phyloP scores from a whole-genome alignment of 2,888 invertebrate species.

The Macrosoma leucophasiata region DNA sequence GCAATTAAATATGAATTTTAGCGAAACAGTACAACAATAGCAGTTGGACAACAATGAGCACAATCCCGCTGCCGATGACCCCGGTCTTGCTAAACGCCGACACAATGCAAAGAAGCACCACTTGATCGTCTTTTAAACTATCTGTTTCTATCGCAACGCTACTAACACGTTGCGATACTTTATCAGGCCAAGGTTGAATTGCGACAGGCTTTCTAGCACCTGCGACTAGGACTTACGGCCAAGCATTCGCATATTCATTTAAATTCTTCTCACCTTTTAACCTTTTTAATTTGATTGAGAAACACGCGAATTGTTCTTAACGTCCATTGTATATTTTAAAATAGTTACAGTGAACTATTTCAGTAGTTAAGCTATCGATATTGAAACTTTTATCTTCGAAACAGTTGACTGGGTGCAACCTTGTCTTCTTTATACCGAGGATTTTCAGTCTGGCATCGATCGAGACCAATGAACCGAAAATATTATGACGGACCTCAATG shows the following conservation, averaged over 20 bases:
- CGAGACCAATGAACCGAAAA: conserved; percentile 54
- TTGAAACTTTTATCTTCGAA: conserved; percentile 47
- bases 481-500: conserved; percentile 43
- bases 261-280: conserved; percentile 62
- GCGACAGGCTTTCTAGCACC: conserved; percentile 68
- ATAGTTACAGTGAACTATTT: conserved; percentile 16
- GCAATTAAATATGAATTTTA: conserved; percentile 62
- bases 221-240: conserved; percentile 48
- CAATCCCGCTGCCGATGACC: conserved; percentile 47
- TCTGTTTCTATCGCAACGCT: conserved; percentile 59
- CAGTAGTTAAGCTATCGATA: conserved; percentile 32
- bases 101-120: conserved; percentile 57
- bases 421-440: conserved; percentile 52
- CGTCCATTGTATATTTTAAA: conserved; percentile 36
- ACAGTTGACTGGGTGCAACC: conserved; percentile 55
- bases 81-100: conserved; percentile 56
- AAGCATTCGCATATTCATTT: conserved; percentile 44
- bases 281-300: conserved; percentile 57
- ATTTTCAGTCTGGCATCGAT: conserved; percentile 54
- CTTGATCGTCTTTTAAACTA: conserved; percentile 72
- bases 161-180: conserved; percentile 58
- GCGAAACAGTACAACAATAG: conserved; percentile 53
- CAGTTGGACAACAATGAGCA: conserved; percentile 53
- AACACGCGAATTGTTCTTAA: conserved; percentile 35
- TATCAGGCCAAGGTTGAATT: conserved; percentile 63